Evolutionary conservation across 2,797 vertebrate species (phyloP).

Genomic region (Phaenicophaeus curvirostris): DNA sequence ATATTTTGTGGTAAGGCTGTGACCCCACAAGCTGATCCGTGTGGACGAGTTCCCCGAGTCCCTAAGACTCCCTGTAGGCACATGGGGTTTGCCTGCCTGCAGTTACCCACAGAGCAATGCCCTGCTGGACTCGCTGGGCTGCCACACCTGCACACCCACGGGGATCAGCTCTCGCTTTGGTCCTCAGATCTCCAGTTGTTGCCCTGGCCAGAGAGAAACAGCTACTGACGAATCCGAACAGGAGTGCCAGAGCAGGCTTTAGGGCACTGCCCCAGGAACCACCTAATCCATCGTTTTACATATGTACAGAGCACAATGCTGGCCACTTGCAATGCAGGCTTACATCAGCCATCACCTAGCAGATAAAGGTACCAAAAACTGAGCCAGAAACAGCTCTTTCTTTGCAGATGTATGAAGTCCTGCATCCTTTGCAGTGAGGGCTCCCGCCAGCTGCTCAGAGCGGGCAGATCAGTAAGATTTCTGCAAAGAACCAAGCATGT

Average conservation of each 20-base stretch:
- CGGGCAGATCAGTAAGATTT: background rate
- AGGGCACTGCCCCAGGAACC: background rate
- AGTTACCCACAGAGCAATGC: background rate
- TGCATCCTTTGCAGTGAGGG: background rate
- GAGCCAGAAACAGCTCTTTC: background rate
- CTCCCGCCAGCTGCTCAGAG: background rate
- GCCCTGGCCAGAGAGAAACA: constrained; percentile 26
- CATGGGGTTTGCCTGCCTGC: background rate
- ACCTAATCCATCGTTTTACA: background rate
- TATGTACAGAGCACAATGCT: background rate
- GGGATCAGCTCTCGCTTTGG: constrained; percentile 9
- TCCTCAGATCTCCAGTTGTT: constrained; percentile 43
- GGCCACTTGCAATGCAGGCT: background rate
- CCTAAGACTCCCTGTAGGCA: background rate
- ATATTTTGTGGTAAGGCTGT: background rate
- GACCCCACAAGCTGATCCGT: background rate
- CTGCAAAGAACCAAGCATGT: background rate
- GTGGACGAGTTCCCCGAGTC: background rate
- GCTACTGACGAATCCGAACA: background rate
- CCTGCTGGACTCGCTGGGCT: background rate
- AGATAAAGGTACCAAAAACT: background rate
- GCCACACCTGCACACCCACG: background rate
- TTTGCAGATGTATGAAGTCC: constrained; percentile 41
- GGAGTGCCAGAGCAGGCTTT: background rate
- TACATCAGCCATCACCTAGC: background rate